Evolutionary conservation across 2,797 vertebrate species (phyloP).

Genomic region (Heterohyrax brucei): DNA sequence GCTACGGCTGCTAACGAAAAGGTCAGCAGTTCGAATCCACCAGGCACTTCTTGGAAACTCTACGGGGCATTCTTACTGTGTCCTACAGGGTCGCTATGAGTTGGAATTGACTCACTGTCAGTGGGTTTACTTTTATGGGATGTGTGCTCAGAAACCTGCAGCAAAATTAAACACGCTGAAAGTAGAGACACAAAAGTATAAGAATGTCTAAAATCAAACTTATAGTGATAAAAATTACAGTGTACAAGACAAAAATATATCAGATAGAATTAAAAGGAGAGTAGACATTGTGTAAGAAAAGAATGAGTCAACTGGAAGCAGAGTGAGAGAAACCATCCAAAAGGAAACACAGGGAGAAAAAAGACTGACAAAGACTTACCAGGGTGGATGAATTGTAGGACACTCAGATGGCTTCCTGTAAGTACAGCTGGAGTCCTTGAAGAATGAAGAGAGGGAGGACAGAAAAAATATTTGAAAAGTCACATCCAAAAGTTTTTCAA

Average conservation of each 20-base stretch:
- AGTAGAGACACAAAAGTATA: not conserved
- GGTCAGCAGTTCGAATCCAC: too few relatives aligned
- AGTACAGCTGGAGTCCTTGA: not conserved
- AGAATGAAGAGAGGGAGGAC: not conserved
- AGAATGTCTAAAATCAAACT: not conserved
- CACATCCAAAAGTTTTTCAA: not conserved
- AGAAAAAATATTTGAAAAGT: not conserved
- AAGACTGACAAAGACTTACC: not conserved
- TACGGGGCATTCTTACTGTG: too few relatives aligned
- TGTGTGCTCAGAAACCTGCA: not conserved
- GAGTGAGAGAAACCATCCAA: not conserved
- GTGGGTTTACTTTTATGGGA: too few relatives aligned
- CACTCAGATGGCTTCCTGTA: accelerated
- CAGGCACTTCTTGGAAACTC: too few relatives aligned
- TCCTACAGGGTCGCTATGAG: too few relatives aligned
- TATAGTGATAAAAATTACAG: not conserved
- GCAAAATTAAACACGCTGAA: too few relatives aligned
- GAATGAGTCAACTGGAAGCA: not conserved
- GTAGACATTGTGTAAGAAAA: not conserved
- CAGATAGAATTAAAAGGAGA: not conserved
- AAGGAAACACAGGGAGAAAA: not conserved
- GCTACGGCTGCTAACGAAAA: too few relatives aligned
- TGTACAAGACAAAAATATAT: not conserved
- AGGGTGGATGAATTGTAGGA: too few relatives aligned
- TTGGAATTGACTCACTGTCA: too few relatives aligned